Percentiles rank a stretch among this genome's conserved stretches.
Conservation (phyloP, 2,797 vertebrate species). For the Lophotriccus pileatus region DNA sequence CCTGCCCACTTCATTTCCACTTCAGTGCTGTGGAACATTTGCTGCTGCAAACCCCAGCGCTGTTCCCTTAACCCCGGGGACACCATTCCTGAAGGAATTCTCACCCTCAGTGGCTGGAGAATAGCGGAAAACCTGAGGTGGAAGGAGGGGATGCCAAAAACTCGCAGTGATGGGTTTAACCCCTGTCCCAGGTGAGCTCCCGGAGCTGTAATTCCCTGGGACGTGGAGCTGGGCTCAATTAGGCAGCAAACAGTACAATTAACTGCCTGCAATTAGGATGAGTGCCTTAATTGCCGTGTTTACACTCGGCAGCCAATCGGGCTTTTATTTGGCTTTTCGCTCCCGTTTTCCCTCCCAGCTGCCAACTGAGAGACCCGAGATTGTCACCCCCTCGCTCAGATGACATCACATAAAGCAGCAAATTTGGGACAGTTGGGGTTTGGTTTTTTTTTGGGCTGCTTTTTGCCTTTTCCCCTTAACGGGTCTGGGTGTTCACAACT, state of each 20-base stretch:
- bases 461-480: background rate
- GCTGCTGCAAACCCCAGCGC: background rate
- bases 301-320: conserved; percentile 9
- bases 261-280: conserved; percentile 57
- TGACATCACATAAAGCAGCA: background rate
- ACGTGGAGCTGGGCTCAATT: background rate
- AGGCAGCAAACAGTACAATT: conserved; percentile 37
- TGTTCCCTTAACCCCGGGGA: background rate
- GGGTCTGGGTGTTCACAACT: background rate
- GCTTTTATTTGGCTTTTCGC: background rate
- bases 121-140: background rate
- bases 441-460: background rate
- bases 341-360: background rate
- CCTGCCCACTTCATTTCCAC: background rate
- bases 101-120: background rate
- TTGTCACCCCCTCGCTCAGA: background rate
- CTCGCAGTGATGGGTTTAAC: background rate
- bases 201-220: background rate
- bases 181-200: background rate
- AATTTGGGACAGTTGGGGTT: background rate
- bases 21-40: background rate
- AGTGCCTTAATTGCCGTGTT: conserved; percentile 59
- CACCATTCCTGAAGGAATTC: background rate
- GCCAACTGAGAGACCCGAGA: background rate
- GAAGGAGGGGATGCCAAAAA: background rate